These are phyloP conservation scores for Stenodera caucasica DNA, from an alignment of 2,888 invertebrate species.

Conservation along the genomic window DNA sequence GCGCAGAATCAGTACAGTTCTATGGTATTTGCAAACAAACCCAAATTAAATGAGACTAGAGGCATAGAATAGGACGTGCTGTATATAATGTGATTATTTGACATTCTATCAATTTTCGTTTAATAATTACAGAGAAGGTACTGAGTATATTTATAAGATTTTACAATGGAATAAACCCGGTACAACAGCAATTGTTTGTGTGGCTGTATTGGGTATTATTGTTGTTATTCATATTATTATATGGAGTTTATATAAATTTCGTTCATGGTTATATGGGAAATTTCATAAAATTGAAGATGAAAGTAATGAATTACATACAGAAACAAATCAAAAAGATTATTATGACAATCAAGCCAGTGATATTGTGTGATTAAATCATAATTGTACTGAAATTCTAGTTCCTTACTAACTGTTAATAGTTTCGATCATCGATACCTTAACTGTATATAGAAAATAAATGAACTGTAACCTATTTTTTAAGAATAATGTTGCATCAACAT, in stretches of 20 bases:
- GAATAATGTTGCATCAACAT: slow-evolving; percentile 2
- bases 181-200: slow-evolving; percentile 60
- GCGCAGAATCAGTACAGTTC: too few species aligned
- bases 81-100: too few species aligned
- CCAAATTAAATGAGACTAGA: too few species aligned
- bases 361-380: slow-evolving; percentile 29
- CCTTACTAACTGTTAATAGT: slow-evolving; percentile 14
- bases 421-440: background rate
- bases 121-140: slow-evolving; percentile 59
- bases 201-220: slow-evolving; percentile 63
- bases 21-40: too few species aligned
- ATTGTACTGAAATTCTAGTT: slow-evolving; percentile 20
- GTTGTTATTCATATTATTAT: slow-evolving; percentile 64
- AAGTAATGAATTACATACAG: slow-evolving; percentile 16
- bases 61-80: too few species aligned
- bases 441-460: slow-evolving; percentile 2
- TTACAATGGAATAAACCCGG: slow-evolving; percentile 75
- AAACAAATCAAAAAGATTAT: slow-evolving; percentile 26
- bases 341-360: slow-evolving; percentile 41
- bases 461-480: slow-evolving; percentile 21
- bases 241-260: slow-evolving; percentile 58
- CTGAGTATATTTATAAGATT: slow-evolving; percentile 71
- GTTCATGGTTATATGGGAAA: slow-evolving; percentile 35
- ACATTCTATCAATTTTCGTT: background rate
- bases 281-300: slow-evolving; percentile 16